Conservation (phyloP, 2,888 invertebrate genomes). For the Phengaris alcon region DNA sequence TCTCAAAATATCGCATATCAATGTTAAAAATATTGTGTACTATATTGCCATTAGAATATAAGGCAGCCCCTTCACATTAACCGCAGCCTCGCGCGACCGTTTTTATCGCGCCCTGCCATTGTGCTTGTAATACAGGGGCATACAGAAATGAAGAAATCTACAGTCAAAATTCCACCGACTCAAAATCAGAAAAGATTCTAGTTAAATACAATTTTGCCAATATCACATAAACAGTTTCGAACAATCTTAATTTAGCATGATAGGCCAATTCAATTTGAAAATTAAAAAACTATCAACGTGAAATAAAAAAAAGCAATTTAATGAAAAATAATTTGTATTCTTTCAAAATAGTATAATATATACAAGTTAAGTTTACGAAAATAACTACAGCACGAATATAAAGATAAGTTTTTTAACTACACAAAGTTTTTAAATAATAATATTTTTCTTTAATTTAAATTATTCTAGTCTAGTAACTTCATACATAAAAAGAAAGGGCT, state of each 20-base stretch:
- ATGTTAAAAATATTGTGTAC: not conserved
- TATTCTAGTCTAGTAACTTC: not conserved
- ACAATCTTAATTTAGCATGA: not conserved
- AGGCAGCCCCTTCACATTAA: no score
- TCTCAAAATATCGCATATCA: not conserved
- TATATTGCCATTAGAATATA: no score
- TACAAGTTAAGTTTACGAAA: not conserved
- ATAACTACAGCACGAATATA: not conserved
- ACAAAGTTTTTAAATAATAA: not conserved
- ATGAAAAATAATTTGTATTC: conserved; percentile 15
- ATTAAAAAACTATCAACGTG: not conserved
- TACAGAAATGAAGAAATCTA: no score
- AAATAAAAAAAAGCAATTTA: not conserved
- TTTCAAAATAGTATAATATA: not conserved
- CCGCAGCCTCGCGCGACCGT: no score
- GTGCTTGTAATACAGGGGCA: no score
- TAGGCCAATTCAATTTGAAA: not conserved
- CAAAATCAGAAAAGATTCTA: no score
- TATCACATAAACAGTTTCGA: not conserved
- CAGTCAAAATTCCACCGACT: no score
- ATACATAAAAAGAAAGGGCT: not conserved
- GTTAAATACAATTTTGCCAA: not conserved
- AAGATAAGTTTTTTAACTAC: not conserved
- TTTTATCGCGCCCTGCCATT: no score
- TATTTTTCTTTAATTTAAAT: not conserved